Evolutionary conservation across 2,888 invertebrate species (phyloP).

Genomic region (Tinea semifulvella): DNA sequence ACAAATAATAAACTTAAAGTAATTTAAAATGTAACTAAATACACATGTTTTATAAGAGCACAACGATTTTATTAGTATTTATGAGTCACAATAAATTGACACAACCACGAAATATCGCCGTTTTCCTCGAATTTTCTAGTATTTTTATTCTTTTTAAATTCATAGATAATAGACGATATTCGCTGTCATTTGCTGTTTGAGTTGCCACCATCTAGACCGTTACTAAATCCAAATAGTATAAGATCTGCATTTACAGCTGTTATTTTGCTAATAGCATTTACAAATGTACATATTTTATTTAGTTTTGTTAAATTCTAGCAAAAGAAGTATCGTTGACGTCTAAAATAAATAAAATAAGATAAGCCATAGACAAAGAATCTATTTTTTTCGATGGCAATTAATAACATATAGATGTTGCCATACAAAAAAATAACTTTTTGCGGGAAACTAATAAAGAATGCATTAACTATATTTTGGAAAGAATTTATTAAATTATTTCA

Average conservation of each 20-base stretch:
- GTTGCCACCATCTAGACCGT: background rate
- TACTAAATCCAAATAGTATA: background rate
- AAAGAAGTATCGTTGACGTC: too few relatives aligned
- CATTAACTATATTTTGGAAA: too few relatives aligned
- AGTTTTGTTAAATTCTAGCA: too few relatives aligned
- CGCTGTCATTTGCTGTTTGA: background rate
- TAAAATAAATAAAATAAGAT: too few relatives aligned
- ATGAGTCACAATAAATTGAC: background rate
- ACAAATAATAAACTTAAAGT: slow-evolving; percentile 54
- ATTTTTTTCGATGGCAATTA: too few relatives aligned
- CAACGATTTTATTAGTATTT: background rate
- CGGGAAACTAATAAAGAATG: too few relatives aligned
- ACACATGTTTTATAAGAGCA: slow-evolving; percentile 54
- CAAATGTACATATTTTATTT: too few relatives aligned
- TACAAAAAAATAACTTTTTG: background rate
- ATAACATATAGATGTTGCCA: too few relatives aligned
- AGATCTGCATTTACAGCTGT: background rate
- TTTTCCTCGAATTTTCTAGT: slow-evolving; percentile 8
- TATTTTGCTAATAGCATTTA: too few relatives aligned
- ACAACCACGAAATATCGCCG: slow-evolving; percentile 1
- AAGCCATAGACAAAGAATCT: too few relatives aligned
- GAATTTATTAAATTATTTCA: too few relatives aligned
- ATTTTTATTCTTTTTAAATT: slow-evolving; percentile 7
- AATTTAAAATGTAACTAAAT: slow-evolving; percentile 41
- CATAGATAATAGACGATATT: slow-evolving; percentile 1